Conservation (phyloP, 2,888 invertebrate species). For the Zygothrica quintamaculata region DNA sequence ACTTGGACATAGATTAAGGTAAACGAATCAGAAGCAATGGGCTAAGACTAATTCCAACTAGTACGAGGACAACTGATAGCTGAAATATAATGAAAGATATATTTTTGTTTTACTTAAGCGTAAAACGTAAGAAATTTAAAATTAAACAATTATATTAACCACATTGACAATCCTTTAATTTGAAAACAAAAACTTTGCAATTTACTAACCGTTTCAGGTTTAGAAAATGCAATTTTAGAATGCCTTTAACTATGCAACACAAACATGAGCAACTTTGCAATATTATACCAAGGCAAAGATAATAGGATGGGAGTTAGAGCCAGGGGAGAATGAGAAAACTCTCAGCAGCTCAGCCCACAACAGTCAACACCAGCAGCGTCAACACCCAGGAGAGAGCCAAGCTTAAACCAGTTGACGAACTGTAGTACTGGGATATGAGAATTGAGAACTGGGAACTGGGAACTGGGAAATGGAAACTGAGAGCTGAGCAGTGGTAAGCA, state of each 20-base stretch:
- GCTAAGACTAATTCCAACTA: too few species aligned
- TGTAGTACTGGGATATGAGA: conserved; percentile 23
- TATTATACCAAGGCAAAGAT: background rate
- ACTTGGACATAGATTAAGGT: background rate
- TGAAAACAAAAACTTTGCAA: too few species aligned
- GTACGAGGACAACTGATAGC: too few species aligned
- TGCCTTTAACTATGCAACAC: conserved; percentile 40
- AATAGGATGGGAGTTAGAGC: background rate
- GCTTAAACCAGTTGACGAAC: conserved; percentile 26
- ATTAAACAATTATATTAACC: too few species aligned
- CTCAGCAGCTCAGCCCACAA: conserved; percentile 29
- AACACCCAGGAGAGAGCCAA: conserved; percentile 39
- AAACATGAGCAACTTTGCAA: conserved; percentile 24
- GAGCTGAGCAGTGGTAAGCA: background rate
- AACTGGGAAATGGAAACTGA: too few species aligned
- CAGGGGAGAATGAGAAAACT: background rate
- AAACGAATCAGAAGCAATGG: background rate
- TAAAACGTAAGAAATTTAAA: too few species aligned
- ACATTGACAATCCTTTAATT: background rate
- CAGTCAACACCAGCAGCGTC: conserved; percentile 68
- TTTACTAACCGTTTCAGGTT: conserved; percentile 1
- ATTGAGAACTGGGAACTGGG: conserved; percentile 14
- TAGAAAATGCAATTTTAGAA: conserved; percentile 31
- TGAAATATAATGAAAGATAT: too few species aligned
- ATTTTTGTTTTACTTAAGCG: too few species aligned